A percentile compares a stretch with the other conserved stretches of the same genome.
Evolutionary conservation across 2,888 invertebrate species (phyloP).

Genomic region (Athripsodes cinereus): DNA sequence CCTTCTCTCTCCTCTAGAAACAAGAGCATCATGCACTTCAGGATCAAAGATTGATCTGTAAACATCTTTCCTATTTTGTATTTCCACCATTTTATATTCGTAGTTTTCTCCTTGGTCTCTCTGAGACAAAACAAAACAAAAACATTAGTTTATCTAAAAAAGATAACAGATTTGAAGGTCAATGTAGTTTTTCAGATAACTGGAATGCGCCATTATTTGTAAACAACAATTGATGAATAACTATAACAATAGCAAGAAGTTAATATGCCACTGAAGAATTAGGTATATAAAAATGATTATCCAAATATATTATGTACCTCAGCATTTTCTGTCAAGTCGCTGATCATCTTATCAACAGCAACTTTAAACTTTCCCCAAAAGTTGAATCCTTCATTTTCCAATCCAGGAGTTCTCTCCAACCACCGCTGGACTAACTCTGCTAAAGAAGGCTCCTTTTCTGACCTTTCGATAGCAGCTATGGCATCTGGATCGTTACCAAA

Average conservation of each 20-base stretch:
- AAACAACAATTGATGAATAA: neutral
- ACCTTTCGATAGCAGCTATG: constrained; percentile 50
- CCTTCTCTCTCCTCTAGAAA: constrained; percentile 78
- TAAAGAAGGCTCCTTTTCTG: constrained; percentile 81
- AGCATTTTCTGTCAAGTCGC: constrained; percentile 58
- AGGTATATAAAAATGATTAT: too few species aligned
- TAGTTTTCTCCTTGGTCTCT: constrained; percentile 55
- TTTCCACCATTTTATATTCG: constrained; percentile 64
- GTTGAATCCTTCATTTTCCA: constrained; percentile 77
- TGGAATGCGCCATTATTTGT: neutral
- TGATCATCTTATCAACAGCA: constrained; percentile 66
- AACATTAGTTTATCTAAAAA: too few species aligned
- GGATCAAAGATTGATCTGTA: constrained; percentile 89
- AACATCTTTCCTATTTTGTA: constrained; percentile 73
- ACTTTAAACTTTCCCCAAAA: constrained; percentile 90
- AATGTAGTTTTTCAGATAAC: neutral
- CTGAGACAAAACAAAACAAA: constrained; percentile 36
- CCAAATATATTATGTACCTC: too few species aligned
- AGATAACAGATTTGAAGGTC: too few species aligned
- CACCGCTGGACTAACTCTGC: constrained; percentile 83
- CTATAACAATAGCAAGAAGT: neutral
- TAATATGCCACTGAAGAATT: too few species aligned
- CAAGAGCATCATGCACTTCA: constrained; percentile 73
- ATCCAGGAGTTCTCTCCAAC: constrained; percentile 91
- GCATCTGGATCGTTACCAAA: constrained; percentile 71